These are phyloP conservation scores for Papilio demoleus DNA, from an alignment of 2,888 invertebrate species.

Conservation along the genomic window DNA sequence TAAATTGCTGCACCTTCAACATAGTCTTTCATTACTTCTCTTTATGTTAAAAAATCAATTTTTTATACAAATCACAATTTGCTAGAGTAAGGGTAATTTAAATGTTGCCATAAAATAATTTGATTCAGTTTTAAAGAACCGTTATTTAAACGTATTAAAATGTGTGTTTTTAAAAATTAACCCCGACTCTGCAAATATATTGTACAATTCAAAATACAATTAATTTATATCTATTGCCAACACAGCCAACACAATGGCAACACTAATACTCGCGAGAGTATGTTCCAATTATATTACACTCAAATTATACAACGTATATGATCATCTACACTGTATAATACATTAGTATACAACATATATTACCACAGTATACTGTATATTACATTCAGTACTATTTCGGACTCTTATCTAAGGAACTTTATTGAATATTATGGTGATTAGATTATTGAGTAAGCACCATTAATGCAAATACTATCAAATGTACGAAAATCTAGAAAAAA, in stretches of 20 bases:
- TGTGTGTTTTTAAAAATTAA: too few species aligned
- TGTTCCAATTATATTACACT: slow-evolving; percentile 17
- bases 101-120: background rate
- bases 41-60: background rate
- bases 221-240: background rate
- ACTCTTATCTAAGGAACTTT: slow-evolving; percentile 37
- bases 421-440: slow-evolving; percentile 18
- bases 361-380: slow-evolving; percentile 17
- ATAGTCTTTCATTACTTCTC: slow-evolving; percentile 36
- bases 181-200: slow-evolving; percentile 1
- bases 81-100: too few species aligned
- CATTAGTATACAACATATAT: slow-evolving; percentile 10
- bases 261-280: slow-evolving; percentile 26
- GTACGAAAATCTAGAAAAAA: too few species aligned
- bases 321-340: slow-evolving; percentile 12
- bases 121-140: too few species aligned
- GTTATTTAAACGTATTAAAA: too few species aligned
- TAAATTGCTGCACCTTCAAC: slow-evolving; percentile 42
- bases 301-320: slow-evolving; percentile 20
- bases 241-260: slow-evolving; percentile 34
- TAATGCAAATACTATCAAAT: too few species aligned
- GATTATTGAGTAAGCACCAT: slow-evolving; percentile 9
- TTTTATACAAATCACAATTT: slow-evolving; percentile 6
- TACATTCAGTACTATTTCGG: slow-evolving; percentile 30
- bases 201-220: slow-evolving; percentile 1